phyloP scores from a whole-genome alignment of 35 echinoderm and acorn worm species.

The Apostichopus japonicus region DNA sequence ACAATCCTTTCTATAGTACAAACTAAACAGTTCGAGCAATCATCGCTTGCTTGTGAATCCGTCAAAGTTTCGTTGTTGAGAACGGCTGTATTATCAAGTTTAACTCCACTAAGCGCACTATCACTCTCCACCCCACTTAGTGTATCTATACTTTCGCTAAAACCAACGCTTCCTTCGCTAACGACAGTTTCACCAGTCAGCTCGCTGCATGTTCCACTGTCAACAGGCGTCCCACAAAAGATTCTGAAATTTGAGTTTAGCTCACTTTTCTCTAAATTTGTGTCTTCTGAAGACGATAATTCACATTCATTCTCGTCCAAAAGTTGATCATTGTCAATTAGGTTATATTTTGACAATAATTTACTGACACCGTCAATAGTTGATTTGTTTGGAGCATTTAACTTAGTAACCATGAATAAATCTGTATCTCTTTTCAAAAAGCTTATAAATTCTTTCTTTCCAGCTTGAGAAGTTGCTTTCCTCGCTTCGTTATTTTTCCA shows the following conservation, averaged over 20 bases:
- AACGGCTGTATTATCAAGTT: background rate
- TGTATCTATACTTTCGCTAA: background rate
- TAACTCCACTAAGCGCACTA: background rate
- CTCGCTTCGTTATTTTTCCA: background rate
- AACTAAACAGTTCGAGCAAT: background rate
- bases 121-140: background rate
- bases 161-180: background rate
- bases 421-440: background rate
- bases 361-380: background rate
- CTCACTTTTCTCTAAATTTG: too few species aligned
- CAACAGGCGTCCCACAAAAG: too few species aligned
- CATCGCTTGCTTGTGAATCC: background rate
- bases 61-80: background rate
- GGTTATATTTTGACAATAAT: constrained; percentile 14
- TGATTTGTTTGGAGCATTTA: background rate
- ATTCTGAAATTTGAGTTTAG: too few species aligned
- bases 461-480: background rate
- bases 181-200: background rate
- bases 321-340: background rate
- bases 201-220: too few species aligned
- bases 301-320: too few species aligned
- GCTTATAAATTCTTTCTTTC: background rate
- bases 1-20: constrained; percentile 31
- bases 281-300: too few species aligned
- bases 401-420: constrained; percentile 3